Base-by-base conservation (phyloP, 2,113 vertebrate species). In the Corythaixoides concolor region DNA sequence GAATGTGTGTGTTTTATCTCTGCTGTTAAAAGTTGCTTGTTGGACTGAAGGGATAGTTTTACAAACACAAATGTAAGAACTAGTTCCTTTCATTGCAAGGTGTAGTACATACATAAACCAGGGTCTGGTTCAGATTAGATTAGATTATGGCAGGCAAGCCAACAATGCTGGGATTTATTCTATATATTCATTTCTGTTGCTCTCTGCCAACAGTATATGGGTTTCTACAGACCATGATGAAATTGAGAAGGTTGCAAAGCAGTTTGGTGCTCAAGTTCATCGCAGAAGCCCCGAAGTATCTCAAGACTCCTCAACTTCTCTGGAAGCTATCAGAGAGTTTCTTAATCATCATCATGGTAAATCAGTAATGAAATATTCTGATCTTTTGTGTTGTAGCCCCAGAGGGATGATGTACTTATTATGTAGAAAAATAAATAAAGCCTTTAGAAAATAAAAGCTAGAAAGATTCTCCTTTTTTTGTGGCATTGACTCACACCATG, bases 221-320 rank as follows among this genome's bases (percentile, higher is more conserved):
- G 99, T 99, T 50, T 99, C 99, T 30, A 99, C 99, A 1, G 99
- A 99, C 96, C 98, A 99, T 0, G 98, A 99, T 53, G 98, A 99
- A 50, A 99, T 99, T 22, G 99, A 98, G 94, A 98, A 98, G 59
- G 98, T 99, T 84, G 99, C 99, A 0, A 97, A 97, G 72, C 96
- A 98, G 3, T 99, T 98, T 93, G 99, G 99, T 0, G 99, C 99
- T 35, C 75, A 98, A 28, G 99, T 99, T 12, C 99, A 99, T 50
- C 98, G 98, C 67, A 98, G 99, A 88, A 99, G 99, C 84, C 96
- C 98, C 0, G 97, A 99, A 72, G 98, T 99, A 10, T 99, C 99
- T 81, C 98, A 97, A 94, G 99, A 99, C 94, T 97, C 98, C 4
- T 98, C 99, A 19, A 98, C 98, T 11, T 99, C 99, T 16, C 69